Conservation (phyloP, 2,113 vertebrate species). For the Rhea pennata region DNA sequence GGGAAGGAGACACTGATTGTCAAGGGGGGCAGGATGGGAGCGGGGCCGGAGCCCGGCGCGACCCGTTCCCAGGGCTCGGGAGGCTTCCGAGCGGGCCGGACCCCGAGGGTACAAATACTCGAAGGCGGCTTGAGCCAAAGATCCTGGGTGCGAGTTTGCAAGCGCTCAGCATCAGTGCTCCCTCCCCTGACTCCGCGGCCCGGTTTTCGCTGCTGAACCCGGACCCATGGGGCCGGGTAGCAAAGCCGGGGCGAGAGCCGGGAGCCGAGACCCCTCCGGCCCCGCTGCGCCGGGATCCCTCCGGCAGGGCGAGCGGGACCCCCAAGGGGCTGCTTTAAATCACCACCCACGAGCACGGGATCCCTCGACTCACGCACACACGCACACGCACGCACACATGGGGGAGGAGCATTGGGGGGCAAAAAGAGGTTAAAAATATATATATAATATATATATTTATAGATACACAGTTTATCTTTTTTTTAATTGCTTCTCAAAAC, state of each 20-base stretch:
- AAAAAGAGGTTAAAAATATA: constrained; percentile 37
- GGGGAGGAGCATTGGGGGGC: constrained; percentile 9
- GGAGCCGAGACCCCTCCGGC: neutral
- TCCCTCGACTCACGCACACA: neutral
- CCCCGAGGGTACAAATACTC: neutral
- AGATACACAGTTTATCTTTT: neutral
- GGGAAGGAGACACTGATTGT: constrained; percentile 78
- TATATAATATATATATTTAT: constrained; percentile 14
- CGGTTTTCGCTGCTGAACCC: neutral
- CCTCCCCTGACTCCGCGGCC: neutral
- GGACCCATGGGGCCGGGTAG: neutral
- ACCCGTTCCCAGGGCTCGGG: neutral
- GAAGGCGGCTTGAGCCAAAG: neutral
- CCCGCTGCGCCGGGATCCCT: neutral
- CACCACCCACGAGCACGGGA: neutral
- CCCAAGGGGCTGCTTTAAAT: neutral
- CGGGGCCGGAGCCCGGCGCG: neutral
- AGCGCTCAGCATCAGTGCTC: neutral
- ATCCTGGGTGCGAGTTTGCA: neutral
- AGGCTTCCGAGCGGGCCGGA: neutral
- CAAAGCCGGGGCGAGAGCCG: no score
- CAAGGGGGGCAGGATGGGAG: constrained; percentile 37
- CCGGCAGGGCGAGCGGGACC: neutral
- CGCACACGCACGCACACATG: neutral
- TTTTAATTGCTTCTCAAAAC: constrained; percentile 21